Conservation (phyloP, 2,888 invertebrate genomes). For the Lingula anatina region DNA sequence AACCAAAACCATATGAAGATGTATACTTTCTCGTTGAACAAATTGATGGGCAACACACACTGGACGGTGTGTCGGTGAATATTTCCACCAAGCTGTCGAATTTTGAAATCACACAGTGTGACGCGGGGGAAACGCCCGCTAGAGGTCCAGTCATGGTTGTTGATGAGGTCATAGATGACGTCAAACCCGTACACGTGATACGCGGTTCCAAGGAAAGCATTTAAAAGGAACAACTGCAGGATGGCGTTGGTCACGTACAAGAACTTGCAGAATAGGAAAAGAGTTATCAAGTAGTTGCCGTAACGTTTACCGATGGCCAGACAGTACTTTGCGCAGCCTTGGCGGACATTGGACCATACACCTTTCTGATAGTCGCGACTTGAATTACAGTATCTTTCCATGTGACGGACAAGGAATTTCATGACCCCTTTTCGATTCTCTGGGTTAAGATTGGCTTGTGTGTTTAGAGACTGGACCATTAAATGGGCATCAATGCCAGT, state of each 20-base stretch:
- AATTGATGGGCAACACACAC: slow-evolving; percentile 45
- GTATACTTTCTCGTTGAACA: slow-evolving; percentile 38
- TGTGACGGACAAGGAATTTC: slow-evolving; percentile 23
- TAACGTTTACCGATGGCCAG: slow-evolving; percentile 35
- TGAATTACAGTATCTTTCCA: slow-evolving; percentile 33
- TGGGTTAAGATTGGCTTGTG: slow-evolving; percentile 25
- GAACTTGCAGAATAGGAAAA: slow-evolving; percentile 37
- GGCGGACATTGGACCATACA: slow-evolving; percentile 23
- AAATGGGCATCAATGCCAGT: slow-evolving; percentile 48
- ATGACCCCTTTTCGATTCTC: slow-evolving; percentile 26
- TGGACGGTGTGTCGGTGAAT: slow-evolving; percentile 53
- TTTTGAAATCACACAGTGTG: background rate
- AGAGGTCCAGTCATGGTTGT: background rate
- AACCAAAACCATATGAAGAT: slow-evolving; percentile 58
- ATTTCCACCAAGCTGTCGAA: slow-evolving; percentile 20
- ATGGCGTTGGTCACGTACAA: slow-evolving; percentile 41
- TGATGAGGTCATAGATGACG: background rate
- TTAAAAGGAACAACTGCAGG: slow-evolving; percentile 42
- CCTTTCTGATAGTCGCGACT: slow-evolving; percentile 32
- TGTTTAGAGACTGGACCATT: slow-evolving; percentile 41
- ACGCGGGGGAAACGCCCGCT: background rate
- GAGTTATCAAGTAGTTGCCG: slow-evolving; percentile 36
- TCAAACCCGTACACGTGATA: slow-evolving; percentile 39
- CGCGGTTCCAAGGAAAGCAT: slow-evolving; percentile 39
- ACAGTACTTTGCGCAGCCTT: slow-evolving; percentile 27